Evolutionary conservation across 1,140 invertebrate genomes (phyloP).

Genomic region (Bombus ignitus): DNA sequence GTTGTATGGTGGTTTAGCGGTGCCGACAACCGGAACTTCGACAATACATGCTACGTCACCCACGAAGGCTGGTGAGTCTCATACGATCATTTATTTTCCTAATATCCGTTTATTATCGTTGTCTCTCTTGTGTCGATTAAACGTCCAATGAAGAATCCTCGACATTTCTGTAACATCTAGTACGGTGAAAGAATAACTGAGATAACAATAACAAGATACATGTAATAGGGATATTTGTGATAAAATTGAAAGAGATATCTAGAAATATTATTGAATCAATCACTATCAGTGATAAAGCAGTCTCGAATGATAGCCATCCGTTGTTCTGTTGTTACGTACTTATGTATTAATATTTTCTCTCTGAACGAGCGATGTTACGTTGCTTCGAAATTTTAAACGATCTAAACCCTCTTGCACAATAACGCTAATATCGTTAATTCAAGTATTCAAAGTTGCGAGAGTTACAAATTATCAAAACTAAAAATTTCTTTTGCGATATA

Average conservation of each 20-base stretch:
- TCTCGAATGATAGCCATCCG: conserved; percentile 18
- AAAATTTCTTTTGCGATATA: too few species aligned
- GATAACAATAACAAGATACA: not conserved
- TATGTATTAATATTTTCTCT: conserved; percentile 1
- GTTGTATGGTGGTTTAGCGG: conserved; percentile 81
- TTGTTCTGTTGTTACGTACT: conserved; percentile 1
- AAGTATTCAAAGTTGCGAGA: too few species aligned
- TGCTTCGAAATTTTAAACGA: not conserved
- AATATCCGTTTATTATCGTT: conserved; percentile 21
- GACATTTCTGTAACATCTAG: not conserved
- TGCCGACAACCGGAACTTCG: conserved; percentile 79
- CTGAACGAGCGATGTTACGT: not conserved
- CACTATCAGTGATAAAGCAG: not conserved
- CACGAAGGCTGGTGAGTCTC: conserved; percentile 81
- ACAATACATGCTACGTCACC: conserved; percentile 81
- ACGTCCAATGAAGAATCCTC: not conserved
- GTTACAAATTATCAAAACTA: too few species aligned
- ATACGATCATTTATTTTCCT: conserved; percentile 71
- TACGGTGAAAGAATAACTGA: not conserved
- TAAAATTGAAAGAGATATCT: not conserved
- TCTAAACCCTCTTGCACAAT: too few species aligned
- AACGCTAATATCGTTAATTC: too few species aligned
- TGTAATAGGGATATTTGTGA: not conserved
- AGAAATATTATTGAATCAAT: not conserved
- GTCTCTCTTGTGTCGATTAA: not conserved